phyloP scores from a whole-genome alignment of 1,140 invertebrate genomes.

The Drosophila sturtevanti region DNA sequence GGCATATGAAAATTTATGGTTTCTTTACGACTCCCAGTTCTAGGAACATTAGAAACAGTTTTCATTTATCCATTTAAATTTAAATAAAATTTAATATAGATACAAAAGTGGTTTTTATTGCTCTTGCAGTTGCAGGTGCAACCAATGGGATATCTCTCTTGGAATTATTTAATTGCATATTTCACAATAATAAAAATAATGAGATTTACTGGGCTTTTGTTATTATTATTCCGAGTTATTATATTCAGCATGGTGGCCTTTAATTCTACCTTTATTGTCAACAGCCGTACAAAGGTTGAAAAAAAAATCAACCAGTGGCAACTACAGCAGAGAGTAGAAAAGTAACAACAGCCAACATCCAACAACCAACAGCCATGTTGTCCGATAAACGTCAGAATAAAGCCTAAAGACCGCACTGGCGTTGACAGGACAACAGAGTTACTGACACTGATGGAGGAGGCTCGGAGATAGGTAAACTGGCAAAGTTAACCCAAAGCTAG shows the following conservation, averaged over 20 bases:
- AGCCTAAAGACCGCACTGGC: constrained; percentile 26
- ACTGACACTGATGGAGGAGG: constrained; percentile 64
- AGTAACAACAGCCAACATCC: constrained; percentile 9
- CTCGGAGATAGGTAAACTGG: constrained; percentile 20
- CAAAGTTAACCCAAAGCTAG: constrained; percentile 19
- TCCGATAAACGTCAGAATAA: constrained; percentile 56
- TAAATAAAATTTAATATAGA: constrained; percentile 45
- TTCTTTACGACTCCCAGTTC: constrained; percentile 30
- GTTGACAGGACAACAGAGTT: constrained; percentile 53
- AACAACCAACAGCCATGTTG: constrained; percentile 38
- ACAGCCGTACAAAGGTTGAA: constrained; percentile 33
- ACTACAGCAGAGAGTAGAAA: constrained; percentile 12
- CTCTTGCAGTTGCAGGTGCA: constrained; percentile 4
- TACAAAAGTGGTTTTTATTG: background rate
- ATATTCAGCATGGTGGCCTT: constrained; percentile 25
- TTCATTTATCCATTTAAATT: constrained; percentile 11
- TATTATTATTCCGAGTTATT: constrained; percentile 18
- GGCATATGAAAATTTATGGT: constrained; percentile 48
- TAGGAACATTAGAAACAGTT: constrained; percentile 32
- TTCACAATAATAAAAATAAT: constrained; percentile 26
- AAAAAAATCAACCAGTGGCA: background rate
- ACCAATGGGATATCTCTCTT: constrained; percentile 13
- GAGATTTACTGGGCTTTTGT: constrained; percentile 26
- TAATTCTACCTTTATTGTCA: constrained; percentile 37
- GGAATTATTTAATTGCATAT: constrained; percentile 37